phyloP scores from a whole-genome alignment of 1,140 invertebrate species.

The Carposina sasakii region DNA sequence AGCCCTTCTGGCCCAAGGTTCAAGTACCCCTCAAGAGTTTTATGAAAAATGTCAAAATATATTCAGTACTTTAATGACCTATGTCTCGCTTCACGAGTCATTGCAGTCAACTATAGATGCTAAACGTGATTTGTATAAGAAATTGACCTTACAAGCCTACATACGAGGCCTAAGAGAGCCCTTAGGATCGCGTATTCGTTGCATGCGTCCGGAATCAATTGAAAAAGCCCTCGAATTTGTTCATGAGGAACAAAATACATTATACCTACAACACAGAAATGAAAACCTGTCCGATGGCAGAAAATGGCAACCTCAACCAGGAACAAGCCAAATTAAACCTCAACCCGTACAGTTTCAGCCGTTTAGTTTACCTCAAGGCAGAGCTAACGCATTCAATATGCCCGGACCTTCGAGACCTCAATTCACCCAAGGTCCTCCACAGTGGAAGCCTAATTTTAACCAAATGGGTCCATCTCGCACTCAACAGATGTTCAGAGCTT shows the following conservation, averaged over 20 bases:
- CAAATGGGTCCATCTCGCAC: slow-evolving; percentile 6
- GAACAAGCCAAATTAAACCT: background rate
- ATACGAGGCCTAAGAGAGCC: slow-evolving; percentile 11
- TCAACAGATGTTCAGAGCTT: slow-evolving; percentile 9
- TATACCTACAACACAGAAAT: slow-evolving; percentile 4
- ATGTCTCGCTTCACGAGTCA: background rate
- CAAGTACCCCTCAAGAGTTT: background rate
- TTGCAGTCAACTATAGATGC: background rate
- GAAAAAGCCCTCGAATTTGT: slow-evolving; percentile 9
- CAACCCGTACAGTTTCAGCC: background rate
- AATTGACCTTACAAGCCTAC: background rate
- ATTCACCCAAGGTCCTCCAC: background rate
- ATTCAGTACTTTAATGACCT: slow-evolving; percentile 3
- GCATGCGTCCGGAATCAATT: slow-evolving; percentile 12
- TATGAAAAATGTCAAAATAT: slow-evolving; percentile 5
- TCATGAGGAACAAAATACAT: background rate
- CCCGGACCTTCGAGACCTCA: background rate
- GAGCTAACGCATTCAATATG: background rate
- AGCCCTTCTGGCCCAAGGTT: slow-evolving; percentile 8
- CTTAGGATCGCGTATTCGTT: slow-evolving; percentile 15
- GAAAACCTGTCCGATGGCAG: background rate
- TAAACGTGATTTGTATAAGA: background rate
- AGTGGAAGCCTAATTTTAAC: background rate
- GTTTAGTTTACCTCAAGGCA: background rate
- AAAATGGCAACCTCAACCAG: background rate